Conservation (phyloP, 1,140 invertebrate species). For the Anastrepha obliqua region DNA sequence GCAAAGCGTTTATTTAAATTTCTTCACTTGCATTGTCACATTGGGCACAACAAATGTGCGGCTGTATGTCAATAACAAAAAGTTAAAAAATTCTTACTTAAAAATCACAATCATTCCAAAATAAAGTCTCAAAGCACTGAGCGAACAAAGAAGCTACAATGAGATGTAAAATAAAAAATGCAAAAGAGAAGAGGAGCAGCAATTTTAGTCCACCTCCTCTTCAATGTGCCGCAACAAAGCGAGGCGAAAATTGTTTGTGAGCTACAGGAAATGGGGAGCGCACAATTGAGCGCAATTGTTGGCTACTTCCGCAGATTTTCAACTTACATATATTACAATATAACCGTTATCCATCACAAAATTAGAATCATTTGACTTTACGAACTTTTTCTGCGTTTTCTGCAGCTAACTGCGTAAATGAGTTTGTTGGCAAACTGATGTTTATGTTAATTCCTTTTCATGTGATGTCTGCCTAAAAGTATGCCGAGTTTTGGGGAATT, state of each 20-base stretch:
- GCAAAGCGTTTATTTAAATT: neutral
- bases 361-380: too few species aligned
- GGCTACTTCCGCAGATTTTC: neutral
- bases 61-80: neutral
- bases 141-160: too few species aligned
- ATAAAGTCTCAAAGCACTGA: neutral
- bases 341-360: neutral
- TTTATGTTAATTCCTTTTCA: too few species aligned
- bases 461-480: too few species aligned
- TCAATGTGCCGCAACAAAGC: neutral
- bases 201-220: too few species aligned
- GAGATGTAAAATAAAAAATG: too few species aligned
- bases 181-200: too few species aligned
- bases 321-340: neutral
- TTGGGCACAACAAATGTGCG: neutral
- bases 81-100: too few species aligned
- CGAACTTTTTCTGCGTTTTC: too few species aligned
- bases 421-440: too few species aligned
- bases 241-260: neutral
- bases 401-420: too few species aligned
- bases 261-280: neutral
- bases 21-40: neutral
- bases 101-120: neutral
- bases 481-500: too few species aligned
- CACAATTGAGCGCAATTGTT: slow-evolving; percentile 7